Evolutionary conservation across 2,888 invertebrate species (phyloP).

Genomic region (Melanostoma scalare): DNA sequence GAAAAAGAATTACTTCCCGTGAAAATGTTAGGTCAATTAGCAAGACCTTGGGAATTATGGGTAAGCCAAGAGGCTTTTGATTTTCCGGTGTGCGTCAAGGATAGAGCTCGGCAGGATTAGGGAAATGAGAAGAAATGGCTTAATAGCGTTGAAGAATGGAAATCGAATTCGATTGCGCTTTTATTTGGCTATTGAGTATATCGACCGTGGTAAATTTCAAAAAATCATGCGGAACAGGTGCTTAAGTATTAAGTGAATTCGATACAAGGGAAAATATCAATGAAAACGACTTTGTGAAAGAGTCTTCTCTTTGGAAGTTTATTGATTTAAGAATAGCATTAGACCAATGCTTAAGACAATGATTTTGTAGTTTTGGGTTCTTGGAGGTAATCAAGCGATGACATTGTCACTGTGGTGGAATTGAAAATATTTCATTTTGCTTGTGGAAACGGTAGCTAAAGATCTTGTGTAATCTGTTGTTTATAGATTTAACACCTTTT

Average conservation of each 20-base stretch:
- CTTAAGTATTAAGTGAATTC: slow-evolving; percentile 25
- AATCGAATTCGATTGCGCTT: slow-evolving; percentile 44
- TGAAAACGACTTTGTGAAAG: background rate
- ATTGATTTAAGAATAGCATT: slow-evolving; percentile 49
- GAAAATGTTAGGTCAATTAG: slow-evolving; percentile 48
- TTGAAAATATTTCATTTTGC: background rate
- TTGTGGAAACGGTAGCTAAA: slow-evolving; percentile 26
- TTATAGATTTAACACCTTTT: slow-evolving; percentile 46
- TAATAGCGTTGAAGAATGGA: slow-evolving; percentile 43
- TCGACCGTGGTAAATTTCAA: slow-evolving; percentile 20
- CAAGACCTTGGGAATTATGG: background rate
- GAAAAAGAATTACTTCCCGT: slow-evolving; percentile 15
- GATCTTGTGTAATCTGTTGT: slow-evolving; percentile 43
- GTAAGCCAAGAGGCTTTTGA: slow-evolving; percentile 23
- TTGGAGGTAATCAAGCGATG: slow-evolving; percentile 56
- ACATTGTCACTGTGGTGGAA: background rate
- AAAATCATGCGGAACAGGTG: slow-evolving; percentile 45
- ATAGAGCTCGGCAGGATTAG: slow-evolving; percentile 29
- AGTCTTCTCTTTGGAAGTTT: slow-evolving; percentile 26
- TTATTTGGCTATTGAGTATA: slow-evolving; percentile 41
- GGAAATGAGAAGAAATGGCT: slow-evolving; percentile 58
- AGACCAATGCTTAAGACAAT: slow-evolving; percentile 22
- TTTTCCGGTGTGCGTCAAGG: slow-evolving; percentile 32
- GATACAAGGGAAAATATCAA: background rate
- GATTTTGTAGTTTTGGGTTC: slow-evolving; percentile 12